Evolutionary conservation across 2,888 invertebrate species (phyloP), one percentile per base, ranked within the genome.

Genomic region (Argyresthia goedartella): DNA sequence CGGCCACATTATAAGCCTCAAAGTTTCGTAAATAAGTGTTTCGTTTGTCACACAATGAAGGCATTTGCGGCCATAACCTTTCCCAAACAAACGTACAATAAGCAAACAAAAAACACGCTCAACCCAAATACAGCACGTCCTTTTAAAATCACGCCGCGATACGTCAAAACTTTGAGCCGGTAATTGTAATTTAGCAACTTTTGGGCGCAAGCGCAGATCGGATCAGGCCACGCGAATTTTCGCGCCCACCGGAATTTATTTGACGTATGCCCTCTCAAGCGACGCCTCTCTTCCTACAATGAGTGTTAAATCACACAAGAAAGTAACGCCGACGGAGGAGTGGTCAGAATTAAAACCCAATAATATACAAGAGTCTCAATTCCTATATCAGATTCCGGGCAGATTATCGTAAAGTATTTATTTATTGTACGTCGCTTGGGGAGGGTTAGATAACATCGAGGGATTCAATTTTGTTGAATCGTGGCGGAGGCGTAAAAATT

Each of bases 331-430:
- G 73, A 76, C 73, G 71, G 74, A 82, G 75, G 85, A 78, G 81
- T 67, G 72, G 64, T 61, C 70, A 65, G 75, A 81, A 84, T 85
- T 85, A 85, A 85, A 85, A 84, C 74, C 81, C 84, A 82, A 80
- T 85, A 85, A 84, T 81, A 82, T 78, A 69, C 72, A 67, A 25
- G 25, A 25, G 25, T 6, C 25, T 25, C 25, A 25, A 25, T 69
- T 60, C 66, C 69, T 79, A 82, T 25, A 25, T 75, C 76, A 68
- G 80, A 82, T 80, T 76, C 69, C 61, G 57, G 65, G 13, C 61
- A 81, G 81, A 85, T 85, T 81, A 82, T 80, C 78, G 73, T 75
- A 82, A 77, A 82, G 82, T n/a, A n/a, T 84, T 85, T 86, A 85
- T 85, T 84, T 85, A 81, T 81, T 80, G 80, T 79, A 58, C 66